Evolutionary conservation across 2,888 invertebrate species (phyloP), one percentile per base, ranked within the genome.

Genomic region (Zaprionus lineosus): DNA sequence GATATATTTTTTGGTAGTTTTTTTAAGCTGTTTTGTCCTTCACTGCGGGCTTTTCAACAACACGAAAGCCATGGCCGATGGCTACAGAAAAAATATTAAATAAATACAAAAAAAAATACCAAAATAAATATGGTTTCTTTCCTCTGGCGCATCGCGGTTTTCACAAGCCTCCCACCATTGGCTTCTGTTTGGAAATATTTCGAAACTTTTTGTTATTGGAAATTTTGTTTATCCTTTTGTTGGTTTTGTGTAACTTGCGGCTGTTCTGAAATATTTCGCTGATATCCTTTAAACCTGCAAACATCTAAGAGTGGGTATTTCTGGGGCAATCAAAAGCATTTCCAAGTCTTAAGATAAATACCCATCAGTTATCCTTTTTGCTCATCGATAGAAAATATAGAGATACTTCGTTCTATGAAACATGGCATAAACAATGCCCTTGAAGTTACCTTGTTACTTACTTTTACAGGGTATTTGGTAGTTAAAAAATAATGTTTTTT

Each of bases 191-290:
- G 44, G 51, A 43, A 37, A 51, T 67, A 36, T 58, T 62, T 48
- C 15, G 8, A 4, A 31, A 60, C 60, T 53, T 65, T 58, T 43
- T 61, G 58, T 63, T 69, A 73, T 78, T 78, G 73, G 51, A 57
- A 82, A 61, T 51, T 75, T 82, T 50, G 44, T 41, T 19, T 41
- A 48, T 14, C 47, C 51, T 65, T 52, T 44, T 53, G 64, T 71
- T 60, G 65, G 52, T n/a, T 55, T 40, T 47, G 40, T 48, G 50
- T 59, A 77, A 61, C 75, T 78, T 75, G 79, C 41, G 82, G 75
- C 51, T 62, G 50, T 37, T 37, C 29, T 55, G 14, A 51, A 58
- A 51, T 34, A 36, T 41, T 52, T n/a, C n/a, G n/a, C n/a, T n/a
- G n/a, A n/a, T n/a, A n/a, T n/a, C n/a, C n/a, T 31, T 34, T 29